phyloP scores from a whole-genome alignment of 2,888 invertebrate genomes.

The Oeneis ivallda region DNA sequence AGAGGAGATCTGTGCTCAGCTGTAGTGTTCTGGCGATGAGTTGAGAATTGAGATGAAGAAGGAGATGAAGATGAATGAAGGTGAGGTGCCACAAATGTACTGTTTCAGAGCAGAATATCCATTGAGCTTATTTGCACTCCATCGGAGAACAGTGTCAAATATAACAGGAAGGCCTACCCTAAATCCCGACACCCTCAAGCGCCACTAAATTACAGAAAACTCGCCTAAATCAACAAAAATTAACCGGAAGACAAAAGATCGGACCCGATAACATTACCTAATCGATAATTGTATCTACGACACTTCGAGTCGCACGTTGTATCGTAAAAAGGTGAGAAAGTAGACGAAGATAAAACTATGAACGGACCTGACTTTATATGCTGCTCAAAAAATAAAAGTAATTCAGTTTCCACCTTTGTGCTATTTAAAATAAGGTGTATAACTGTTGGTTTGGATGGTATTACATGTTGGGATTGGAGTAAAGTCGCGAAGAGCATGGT shows the following conservation, averaged over 20 bases:
- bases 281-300: slow-evolving; percentile 81
- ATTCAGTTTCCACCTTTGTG: slow-evolving; percentile 35
- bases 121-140: slow-evolving; percentile 16
- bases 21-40: no score
- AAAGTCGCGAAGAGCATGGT: slow-evolving; percentile 76
- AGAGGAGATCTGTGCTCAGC: no score
- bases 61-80: no score
- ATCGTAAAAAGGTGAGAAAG: slow-evolving; percentile 81
- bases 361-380: slow-evolving; percentile 22
- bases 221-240: slow-evolving; percentile 74
- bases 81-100: no score
- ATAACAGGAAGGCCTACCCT: slow-evolving; percentile 15
- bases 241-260: slow-evolving; percentile 80
- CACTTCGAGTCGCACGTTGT: slow-evolving; percentile 76
- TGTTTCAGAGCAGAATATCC: background rate
- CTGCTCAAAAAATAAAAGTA: slow-evolving; percentile 4
- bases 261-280: slow-evolving; percentile 76
- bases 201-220: slow-evolving; percentile 63
- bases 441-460: slow-evolving; percentile 21
- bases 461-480: slow-evolving; percentile 47
- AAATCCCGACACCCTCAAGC: slow-evolving; percentile 42
- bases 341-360: slow-evolving; percentile 75
- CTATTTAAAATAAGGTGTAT: slow-evolving; percentile 23
- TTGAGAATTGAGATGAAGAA: no score
- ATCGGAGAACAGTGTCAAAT: slow-evolving; percentile 13